Evolutionary conservation across 2,888 invertebrate species (phyloP), one percentile per base, ranked within the genome.

Genomic region (Mythimna albipuncta): DNA sequence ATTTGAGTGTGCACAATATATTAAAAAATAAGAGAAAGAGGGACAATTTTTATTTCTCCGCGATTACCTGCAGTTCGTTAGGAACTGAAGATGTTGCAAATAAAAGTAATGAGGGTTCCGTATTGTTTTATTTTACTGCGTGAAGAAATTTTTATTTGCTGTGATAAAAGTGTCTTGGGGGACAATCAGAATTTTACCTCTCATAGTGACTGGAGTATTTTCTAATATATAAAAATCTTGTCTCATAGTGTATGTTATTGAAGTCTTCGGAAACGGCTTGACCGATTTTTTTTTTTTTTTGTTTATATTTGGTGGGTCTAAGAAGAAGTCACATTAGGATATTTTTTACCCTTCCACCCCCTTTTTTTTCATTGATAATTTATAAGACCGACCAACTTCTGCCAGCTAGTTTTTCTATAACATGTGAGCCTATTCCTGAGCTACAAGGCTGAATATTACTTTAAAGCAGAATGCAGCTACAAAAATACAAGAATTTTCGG

Each of bases 61-160:
- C 75, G 67, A 84, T 82, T 75, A 82, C 77, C 69, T 77, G 72
- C 66, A 72, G 61, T 74, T 71, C 65, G 77, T 62, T 75, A 72
- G 47, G 26, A 71, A 38, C 64, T 61, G 44, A 70, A 76, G 72
- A 71, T 38, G 61, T 75, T 65, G 26, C 52, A 57, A 62, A 64
- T 71, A 52, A 70, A 64, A 61, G 41, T 47, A 57, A 38, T 2
- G 16, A 58, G 13, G 77, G 81, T 77, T 83, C 81, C 21, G 83
- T 41, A 62, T 47, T 41, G 2, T 44, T 62, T 61, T 35, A 54
- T 69, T 75, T 72, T 32, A 72, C 16, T 50, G 10, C 38, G 7
- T 50, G 26, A 47, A 21, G 26, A 21, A 57, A 58, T 62, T 35
- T 62, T 59, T 47, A 65, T 44, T n/a, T 38, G n/a, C 16, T 54